Conservation (phyloP, 2,113 vertebrate species). For the Pygoscelis adeliae region DNA sequence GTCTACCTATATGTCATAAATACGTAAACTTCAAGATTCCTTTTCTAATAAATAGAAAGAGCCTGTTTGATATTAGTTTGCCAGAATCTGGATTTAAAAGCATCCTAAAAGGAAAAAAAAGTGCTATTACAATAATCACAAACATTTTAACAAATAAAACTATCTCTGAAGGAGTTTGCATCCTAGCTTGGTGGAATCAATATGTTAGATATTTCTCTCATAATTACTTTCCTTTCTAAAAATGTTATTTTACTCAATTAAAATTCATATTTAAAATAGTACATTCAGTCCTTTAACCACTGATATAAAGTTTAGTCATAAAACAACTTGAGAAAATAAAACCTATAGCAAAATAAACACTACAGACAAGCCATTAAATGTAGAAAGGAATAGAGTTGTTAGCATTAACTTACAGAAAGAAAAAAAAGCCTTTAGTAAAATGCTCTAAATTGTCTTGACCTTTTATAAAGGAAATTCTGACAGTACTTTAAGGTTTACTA, state of each 20-base stretch:
- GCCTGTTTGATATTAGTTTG: not conserved
- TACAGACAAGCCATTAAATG: not conserved
- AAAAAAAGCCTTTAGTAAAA: not conserved
- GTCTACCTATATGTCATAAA: not conserved
- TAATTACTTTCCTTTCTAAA: not conserved
- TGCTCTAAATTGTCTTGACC: not conserved
- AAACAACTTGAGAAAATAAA: not conserved
- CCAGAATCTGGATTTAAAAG: not conserved
- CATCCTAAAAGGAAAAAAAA: not conserved
- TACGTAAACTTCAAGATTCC: not conserved
- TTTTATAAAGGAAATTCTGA: not conserved
- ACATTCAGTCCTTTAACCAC: not conserved
- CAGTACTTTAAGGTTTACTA: not conserved
- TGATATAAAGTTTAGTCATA: not conserved
- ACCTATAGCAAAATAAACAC: not conserved
- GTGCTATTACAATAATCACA: not conserved
- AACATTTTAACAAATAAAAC: not conserved
- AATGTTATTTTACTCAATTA: not conserved
- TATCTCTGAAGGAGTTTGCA: not conserved
- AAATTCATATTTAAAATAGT: not conserved
- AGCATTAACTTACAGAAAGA: not conserved
- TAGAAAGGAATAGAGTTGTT: not conserved
- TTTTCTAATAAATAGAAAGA: not conserved
- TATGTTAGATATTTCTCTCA: not conserved
- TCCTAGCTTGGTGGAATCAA: not conserved